Base-by-base conservation (phyloP, 2,888 invertebrate genomes). In the Barypeithes pellucidus region DNA sequence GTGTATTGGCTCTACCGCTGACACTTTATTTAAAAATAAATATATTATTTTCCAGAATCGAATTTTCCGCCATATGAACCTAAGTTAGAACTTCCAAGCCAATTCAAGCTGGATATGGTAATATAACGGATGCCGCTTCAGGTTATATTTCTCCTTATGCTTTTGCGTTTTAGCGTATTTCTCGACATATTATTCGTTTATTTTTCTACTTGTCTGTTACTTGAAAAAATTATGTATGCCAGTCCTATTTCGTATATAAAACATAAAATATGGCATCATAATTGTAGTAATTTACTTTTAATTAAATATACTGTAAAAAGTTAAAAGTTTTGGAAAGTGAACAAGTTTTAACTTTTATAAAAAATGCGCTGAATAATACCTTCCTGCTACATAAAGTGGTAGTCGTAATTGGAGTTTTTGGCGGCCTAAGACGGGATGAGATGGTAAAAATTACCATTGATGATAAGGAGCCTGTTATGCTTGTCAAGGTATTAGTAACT, bases 111-210 rank as follows among this genome's bases (percentile, higher is more conserved):
- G 54, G 33, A 54, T 29, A 54, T 54, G 54, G 33, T 54, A 54
- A 54, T 54, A 54, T 54, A 7, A 16, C 54, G 54, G 33, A 7
- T n/a, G 54, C 9, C 29, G 14, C 54, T 54, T 33, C 9, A 14
- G 54, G 54, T 54, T 54, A 33, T 54, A 16, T 54, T 54, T 33
- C n/a, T 54, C 16, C 33, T 16, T 9, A 16, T 16, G 29, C 33
- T 33, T 16, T 54, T 14, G 16, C n/a, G 14, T 54, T 54, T 54
- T 33, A 29, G 54, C 29, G n/a, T 54, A 33, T 54, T 54, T 54
- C 33, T 16, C 50, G 24, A 12, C 24, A 24, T 50, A 22, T 50
- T 14, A 14, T 54, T 14, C 33, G 3, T 16, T 52, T n/a, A 24
- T 24, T 52, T 52, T 52, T 52, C 24, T n/a, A 52, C 50, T 52